Conservation (phyloP, 2,113 vertebrate species). For the Stigmatopora argus region DNA sequence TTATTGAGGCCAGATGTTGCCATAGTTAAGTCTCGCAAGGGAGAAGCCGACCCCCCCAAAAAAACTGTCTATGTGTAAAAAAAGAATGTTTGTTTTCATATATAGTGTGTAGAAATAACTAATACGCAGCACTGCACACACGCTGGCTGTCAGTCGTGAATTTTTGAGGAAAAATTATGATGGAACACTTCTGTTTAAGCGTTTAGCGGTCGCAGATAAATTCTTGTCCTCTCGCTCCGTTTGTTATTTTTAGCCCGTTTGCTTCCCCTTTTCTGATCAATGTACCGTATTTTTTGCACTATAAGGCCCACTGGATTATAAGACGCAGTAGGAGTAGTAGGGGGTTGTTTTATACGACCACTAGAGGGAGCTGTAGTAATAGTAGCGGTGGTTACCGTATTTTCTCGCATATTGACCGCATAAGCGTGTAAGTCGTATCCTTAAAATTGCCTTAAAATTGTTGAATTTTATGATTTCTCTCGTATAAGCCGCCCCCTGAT, state of each 20-base stretch:
- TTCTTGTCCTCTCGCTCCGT: conserved; percentile 28
- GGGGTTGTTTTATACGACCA: too few species aligned
- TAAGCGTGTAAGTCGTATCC: too few species aligned
- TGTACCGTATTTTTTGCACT: conserved; percentile 3
- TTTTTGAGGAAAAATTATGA: conserved; percentile 49
- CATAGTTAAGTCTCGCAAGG: background rate
- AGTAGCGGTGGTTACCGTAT: too few species aligned
- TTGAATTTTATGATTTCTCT: too few species aligned
- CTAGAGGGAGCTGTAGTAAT: too few species aligned
- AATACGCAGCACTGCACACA: conserved; percentile 3
- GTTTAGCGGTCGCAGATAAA: conserved; percentile 44
- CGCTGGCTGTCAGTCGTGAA: conserved; percentile 40
- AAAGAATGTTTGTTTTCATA: background rate
- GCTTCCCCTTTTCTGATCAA: conserved; percentile 22
- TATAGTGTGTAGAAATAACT: background rate
- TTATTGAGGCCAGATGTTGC: conserved; percentile 3
- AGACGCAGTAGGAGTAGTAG: too few species aligned
- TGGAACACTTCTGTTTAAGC: conserved; percentile 51
- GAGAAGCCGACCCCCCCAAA: background rate
- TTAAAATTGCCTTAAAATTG: too few species aligned
- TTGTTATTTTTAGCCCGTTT: conserved; percentile 43
- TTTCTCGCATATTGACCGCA: too few species aligned
- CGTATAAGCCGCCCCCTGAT: too few species aligned
- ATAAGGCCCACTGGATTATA: too few species aligned
- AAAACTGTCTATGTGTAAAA: background rate